Percentiles rank a stretch among this genome's conserved stretches.
Conservation (phyloP, 1,140 invertebrate genomes). For the Habropoda laboriosa region DNA sequence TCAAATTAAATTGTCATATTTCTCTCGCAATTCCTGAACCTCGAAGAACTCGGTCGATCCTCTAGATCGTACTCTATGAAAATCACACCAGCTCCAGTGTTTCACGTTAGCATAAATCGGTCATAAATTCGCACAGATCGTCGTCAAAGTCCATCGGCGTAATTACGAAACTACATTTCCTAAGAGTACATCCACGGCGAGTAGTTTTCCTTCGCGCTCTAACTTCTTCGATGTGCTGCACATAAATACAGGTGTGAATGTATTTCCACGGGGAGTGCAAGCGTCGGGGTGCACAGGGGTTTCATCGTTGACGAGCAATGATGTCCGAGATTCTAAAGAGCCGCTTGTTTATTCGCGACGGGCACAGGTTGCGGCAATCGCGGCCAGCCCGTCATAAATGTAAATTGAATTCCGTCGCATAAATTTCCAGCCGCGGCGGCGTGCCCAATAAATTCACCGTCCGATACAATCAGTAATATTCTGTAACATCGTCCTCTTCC, state of each 20-base stretch:
- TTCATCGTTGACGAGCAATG: constrained; percentile 24
- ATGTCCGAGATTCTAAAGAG: constrained; percentile 27
- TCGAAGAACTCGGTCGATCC: too few species aligned
- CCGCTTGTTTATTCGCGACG: constrained; percentile 27
- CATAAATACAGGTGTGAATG: background rate
- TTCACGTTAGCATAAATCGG: too few species aligned
- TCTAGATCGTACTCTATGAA: too few species aligned
- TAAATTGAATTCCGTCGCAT: constrained; percentile 51
- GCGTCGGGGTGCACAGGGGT: background rate
- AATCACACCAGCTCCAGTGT: too few species aligned
- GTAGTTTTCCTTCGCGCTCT: background rate
- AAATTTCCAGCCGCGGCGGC: constrained; percentile 22
- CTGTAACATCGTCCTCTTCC: constrained; percentile 42
- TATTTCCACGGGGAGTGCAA: background rate
- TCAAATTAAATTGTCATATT: too few species aligned
- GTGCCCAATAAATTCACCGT: constrained; percentile 40
- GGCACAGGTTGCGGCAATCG: constrained; percentile 19
- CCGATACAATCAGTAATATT: constrained; percentile 51
- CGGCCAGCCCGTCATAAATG: constrained; percentile 32
- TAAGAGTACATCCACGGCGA: background rate
- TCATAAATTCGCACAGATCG: background rate
- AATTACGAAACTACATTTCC: background rate
- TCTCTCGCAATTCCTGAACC: too few species aligned
- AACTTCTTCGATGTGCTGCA: background rate
- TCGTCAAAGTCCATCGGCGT: background rate